These are phyloP conservation scores for Tragelaphus oryx DNA, from an alignment of 2,797 vertebrate species.

Conservation along the genomic window DNA sequence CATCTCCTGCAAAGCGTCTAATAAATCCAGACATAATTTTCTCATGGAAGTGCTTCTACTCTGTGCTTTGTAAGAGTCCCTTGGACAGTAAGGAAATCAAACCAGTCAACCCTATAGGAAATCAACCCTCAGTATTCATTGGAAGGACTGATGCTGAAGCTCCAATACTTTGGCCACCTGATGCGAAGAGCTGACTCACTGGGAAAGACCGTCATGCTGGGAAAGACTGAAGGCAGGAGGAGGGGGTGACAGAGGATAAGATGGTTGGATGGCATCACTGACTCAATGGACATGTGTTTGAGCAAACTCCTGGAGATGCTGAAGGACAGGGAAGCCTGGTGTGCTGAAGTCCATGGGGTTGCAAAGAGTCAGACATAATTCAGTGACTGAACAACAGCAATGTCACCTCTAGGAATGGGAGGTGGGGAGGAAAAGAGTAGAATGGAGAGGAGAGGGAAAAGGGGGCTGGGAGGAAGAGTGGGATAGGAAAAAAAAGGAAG, in stretches of 20 bases:
- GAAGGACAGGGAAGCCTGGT: background rate
- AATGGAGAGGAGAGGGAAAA: background rate
- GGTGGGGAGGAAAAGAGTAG: too few species aligned
- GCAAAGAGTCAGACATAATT: background rate
- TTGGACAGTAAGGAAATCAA: background rate
- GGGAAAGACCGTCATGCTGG: background rate
- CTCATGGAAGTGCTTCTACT: background rate
- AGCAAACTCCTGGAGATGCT: background rate
- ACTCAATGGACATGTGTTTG: background rate
- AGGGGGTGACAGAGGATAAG: background rate
- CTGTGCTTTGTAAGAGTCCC: background rate
- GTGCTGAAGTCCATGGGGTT: background rate
- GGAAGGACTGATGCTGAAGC: background rate
- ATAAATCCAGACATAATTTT: background rate
- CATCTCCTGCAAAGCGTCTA: background rate
- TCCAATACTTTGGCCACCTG: background rate
- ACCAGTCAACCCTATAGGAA: background rate
- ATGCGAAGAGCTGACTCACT: background rate
- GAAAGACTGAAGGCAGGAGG: background rate
- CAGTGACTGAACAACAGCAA: background rate
- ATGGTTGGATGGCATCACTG: background rate
- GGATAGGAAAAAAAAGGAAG: too few species aligned
- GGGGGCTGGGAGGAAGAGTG: background rate
- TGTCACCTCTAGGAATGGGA: background rate
- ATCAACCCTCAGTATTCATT: background rate